Percentiles rank a stretch among this genome's conserved stretches.
Conservation (phyloP, 2,797 vertebrate genomes). For the Typhlichthys eigenmanni region DNA sequence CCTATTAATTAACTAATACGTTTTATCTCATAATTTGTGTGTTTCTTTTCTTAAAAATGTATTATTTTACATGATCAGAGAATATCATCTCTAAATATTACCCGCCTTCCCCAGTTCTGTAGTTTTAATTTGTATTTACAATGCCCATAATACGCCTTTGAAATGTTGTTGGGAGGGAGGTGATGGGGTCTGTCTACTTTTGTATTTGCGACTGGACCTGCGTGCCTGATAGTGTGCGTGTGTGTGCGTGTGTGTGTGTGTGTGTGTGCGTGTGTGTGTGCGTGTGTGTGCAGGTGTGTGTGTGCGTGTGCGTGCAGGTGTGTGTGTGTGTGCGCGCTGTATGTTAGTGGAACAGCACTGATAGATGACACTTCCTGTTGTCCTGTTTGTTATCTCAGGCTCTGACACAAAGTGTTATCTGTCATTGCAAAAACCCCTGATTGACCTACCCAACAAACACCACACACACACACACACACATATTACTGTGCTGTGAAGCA, state of each 20-base stretch:
- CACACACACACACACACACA: not conserved
- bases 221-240: conserved; percentile 21
- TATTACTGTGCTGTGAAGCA: too few relatives aligned
- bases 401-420: conserved; percentile 58
- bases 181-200: not conserved
- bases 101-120: too few relatives aligned
- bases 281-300: conserved; percentile 11
- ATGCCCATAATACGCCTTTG: too few relatives aligned
- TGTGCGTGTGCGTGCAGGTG: conserved; percentile 23
- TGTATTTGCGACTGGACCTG: not conserved
- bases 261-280: conserved; percentile 16
- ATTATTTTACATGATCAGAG: too few relatives aligned
- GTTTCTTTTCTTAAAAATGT: too few relatives aligned
- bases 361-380: conserved; percentile 60
- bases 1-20: too few relatives aligned
- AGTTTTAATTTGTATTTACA: too few relatives aligned
- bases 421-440: conserved; percentile 38
- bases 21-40: too few relatives aligned
- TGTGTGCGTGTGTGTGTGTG: conserved; percentile 9
- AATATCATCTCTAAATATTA: too few relatives aligned
- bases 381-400: conserved; percentile 51
- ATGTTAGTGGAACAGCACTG: conserved; percentile 27
- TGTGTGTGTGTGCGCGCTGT: conserved; percentile 8
- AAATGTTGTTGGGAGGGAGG: not conserved
- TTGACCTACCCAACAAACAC: conserved; percentile 20